phyloP scores from a whole-genome alignment of 2,888 invertebrate genomes.

The Andrena bicolor region DNA sequence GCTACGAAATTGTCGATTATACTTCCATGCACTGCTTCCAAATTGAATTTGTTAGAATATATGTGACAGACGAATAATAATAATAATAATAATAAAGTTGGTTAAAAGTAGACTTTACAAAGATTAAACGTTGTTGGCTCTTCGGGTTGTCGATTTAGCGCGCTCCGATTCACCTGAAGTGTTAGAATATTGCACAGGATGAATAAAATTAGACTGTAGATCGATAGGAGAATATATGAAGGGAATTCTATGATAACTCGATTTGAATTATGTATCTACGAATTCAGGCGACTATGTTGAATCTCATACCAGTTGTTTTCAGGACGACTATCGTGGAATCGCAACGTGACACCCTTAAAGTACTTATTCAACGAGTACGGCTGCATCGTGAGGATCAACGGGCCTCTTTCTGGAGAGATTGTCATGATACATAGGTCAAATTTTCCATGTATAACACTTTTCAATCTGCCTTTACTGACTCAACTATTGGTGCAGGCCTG shows the following conservation, averaged over 20 bases:
- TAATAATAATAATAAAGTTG: not conserved
- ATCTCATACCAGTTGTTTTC: slow-evolving; percentile 22
- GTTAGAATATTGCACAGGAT: not conserved
- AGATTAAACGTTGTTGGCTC: slow-evolving; percentile 5
- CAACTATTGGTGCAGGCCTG: slow-evolving; percentile 85
- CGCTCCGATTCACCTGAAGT: not conserved
- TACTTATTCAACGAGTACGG: slow-evolving; percentile 87
- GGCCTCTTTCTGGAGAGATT: slow-evolving; percentile 88
- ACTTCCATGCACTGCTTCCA: not conserved
- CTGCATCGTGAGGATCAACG: slow-evolving; percentile 89
- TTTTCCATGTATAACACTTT: not conserved
- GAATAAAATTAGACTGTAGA: not conserved
- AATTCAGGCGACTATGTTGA: not conserved
- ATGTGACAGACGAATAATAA: no score
- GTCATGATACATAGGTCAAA: slow-evolving; percentile 86
- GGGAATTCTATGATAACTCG: not conserved
- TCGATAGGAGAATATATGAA: not conserved
- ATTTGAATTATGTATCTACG: no score
- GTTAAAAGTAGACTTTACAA: not conserved
- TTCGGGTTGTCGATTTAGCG: slow-evolving; percentile 40
- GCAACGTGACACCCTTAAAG: slow-evolving; percentile 84
- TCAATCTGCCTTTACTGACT: not conserved
- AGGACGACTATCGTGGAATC: slow-evolving; percentile 85
- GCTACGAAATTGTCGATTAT: not conserved
- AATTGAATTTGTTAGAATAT: not conserved